Conservation (phyloP, 2,797 vertebrate genomes). For the Glyptemys insculpta region DNA sequence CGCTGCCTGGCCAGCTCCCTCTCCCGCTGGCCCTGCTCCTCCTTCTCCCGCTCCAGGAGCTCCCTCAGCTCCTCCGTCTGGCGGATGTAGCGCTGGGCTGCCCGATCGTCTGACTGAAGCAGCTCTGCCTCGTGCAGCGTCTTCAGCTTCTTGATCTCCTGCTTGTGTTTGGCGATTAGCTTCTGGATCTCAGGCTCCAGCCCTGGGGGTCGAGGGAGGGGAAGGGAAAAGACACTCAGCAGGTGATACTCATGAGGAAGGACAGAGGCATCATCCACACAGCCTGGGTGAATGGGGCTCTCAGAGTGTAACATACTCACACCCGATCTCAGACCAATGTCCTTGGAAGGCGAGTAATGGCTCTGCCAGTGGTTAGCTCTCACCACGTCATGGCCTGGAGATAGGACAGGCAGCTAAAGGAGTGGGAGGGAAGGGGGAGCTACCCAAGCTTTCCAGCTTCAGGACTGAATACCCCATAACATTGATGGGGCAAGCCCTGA, state of each 20-base stretch:
- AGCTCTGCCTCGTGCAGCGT: slow-evolving; percentile 92
- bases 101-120: slow-evolving; percentile 88
- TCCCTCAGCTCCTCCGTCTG: slow-evolving; percentile 89
- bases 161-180: slow-evolving; percentile 92
- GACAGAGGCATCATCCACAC: background rate
- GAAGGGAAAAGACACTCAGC: background rate
- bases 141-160: slow-evolving; percentile 91
- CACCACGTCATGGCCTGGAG: background rate
- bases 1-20: slow-evolving; percentile 88
- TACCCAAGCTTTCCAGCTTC: rapidly evolving
- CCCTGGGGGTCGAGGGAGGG: slow-evolving; percentile 75
- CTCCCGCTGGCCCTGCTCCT: slow-evolving; percentile 89
- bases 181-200: slow-evolving; percentile 97
- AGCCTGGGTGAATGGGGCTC: background rate
- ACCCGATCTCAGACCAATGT: background rate
- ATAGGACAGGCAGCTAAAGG: background rate
- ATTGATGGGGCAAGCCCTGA: rapidly evolving
- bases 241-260: background rate
- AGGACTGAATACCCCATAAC: background rate
- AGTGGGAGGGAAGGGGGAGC: too few relatives aligned
- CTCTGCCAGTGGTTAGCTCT: background rate
- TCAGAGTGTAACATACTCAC: background rate
- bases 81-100: slow-evolving; percentile 84
- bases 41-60: slow-evolving; percentile 88
- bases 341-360: background rate